These are phyloP conservation scores for Mellivora capensis DNA, from an alignment of 2,113 vertebrate genomes.

Conservation along the genomic window DNA sequence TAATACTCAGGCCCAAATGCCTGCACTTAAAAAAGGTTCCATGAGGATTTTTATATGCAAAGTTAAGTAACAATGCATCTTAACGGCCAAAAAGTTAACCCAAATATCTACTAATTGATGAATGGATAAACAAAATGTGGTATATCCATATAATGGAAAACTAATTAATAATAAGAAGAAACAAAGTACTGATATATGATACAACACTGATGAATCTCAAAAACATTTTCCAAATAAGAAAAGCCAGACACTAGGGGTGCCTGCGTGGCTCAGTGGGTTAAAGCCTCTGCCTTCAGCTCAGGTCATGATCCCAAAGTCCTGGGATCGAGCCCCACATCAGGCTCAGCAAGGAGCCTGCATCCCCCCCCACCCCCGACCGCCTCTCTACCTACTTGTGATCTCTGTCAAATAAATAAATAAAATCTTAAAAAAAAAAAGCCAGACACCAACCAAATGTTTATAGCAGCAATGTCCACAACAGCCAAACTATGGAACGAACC, in stretches of 20 bases:
- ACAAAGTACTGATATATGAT: background rate
- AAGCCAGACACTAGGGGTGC: background rate
- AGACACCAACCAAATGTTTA: no score
- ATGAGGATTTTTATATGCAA: background rate
- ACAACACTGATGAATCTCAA: background rate
- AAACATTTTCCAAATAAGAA: background rate
- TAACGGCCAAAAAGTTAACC: background rate
- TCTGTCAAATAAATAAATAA: no score
- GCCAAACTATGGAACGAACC: no score
- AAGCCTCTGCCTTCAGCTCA: no score
- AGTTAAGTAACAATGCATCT: background rate
- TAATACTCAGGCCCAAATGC: background rate
- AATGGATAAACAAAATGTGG: background rate
- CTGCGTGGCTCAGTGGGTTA: no score
- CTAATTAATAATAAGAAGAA: background rate
- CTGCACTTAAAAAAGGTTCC: background rate
- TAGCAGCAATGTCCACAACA: no score
- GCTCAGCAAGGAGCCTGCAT: no score
- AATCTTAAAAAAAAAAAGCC: no score
- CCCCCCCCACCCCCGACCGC: no score
- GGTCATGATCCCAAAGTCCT: no score
- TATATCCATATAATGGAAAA: background rate
- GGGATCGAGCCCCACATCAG: no score
- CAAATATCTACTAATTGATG: background rate
- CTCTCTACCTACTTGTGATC: no score